These are phyloP conservation scores for Silurus aristotelis DNA, from an alignment of 2,797 vertebrate species.

Conservation along the genomic window DNA sequence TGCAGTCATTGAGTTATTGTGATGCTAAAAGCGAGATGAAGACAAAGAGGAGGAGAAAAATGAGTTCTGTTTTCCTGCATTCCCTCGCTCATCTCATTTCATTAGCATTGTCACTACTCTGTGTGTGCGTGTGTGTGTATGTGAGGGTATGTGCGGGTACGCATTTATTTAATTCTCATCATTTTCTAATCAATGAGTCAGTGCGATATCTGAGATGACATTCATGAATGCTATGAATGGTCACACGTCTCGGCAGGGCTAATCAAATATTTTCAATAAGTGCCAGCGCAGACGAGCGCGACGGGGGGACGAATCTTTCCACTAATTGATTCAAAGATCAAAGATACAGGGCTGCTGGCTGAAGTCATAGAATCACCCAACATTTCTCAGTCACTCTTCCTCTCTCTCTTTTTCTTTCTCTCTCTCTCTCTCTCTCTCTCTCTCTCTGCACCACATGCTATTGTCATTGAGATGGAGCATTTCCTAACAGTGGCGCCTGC, in stretches of 20 bases:
- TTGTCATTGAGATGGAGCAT: constrained; percentile 70
- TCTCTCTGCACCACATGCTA: constrained; percentile 55
- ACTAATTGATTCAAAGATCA: constrained; percentile 37
- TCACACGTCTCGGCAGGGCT: background rate
- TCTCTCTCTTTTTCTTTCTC: too few relatives aligned
- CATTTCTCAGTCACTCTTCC: constrained; percentile 29
- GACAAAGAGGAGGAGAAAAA: background rate
- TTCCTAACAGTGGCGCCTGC: constrained; percentile 63
- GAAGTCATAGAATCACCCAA: constrained; percentile 13
- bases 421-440: constrained; percentile 30
- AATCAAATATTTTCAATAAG: constrained; percentile 38
- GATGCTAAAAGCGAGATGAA: background rate
- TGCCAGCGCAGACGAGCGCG: background rate
- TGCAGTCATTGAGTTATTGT: constrained; percentile 15
- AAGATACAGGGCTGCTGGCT: background rate
- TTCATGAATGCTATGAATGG: constrained; percentile 32
- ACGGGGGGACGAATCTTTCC: constrained; percentile 3
- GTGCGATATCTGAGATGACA: constrained; percentile 23
- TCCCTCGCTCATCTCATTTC: constrained; percentile 8
- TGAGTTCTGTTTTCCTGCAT: constrained; percentile 7
- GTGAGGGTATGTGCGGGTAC: background rate
- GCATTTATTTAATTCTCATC: constrained; percentile 17
- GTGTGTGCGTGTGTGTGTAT: background rate
- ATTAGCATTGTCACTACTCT: constrained; percentile 7
- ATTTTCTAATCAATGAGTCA: constrained; percentile 36